Evolutionary conservation across 1,140 invertebrate species (phyloP).

Genomic region (Drosophila nikananu): DNA sequence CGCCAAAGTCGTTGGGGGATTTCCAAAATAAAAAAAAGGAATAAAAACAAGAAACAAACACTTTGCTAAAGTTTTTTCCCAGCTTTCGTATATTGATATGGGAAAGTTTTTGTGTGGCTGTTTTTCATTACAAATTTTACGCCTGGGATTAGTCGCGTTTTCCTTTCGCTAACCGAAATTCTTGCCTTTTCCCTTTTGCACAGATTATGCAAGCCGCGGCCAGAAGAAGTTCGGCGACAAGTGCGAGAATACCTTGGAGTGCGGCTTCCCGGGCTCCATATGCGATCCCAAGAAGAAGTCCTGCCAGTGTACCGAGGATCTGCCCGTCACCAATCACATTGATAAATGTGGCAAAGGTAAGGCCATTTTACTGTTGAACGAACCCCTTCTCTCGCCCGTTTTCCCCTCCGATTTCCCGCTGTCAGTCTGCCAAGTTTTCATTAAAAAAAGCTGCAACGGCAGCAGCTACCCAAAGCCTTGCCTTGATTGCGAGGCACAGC

Average conservation of each 20-base stretch:
- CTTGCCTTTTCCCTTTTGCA: conserved; percentile 18
- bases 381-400: background rate
- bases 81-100: conserved; percentile 59
- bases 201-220: conserved; percentile 86
- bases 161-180: conserved; percentile 8
- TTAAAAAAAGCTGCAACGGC: conserved; percentile 60
- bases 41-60: conserved; percentile 27
- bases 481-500: conserved; percentile 52
- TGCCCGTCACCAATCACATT: conserved; percentile 91
- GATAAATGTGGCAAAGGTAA: conserved; percentile 94
- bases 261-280: conserved; percentile 90
- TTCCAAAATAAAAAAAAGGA: conserved; percentile 20
- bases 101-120: conserved; percentile 58
- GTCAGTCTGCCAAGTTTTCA: conserved; percentile 80
- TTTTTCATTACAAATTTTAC: conserved; percentile 72
- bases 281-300: conserved; percentile 89
- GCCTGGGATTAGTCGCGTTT: conserved; percentile 64
- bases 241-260: conserved; percentile 89
- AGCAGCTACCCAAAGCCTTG: conserved; percentile 43
- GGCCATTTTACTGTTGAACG: conserved; percentile 43
- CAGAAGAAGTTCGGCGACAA: conserved; percentile 90
- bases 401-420: conserved; percentile 12
- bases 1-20: conserved; percentile 66
- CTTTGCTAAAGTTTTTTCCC: conserved; percentile 51
- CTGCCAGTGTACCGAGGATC: conserved; percentile 90